Percentiles rank a stretch among this genome's conserved stretches.
These are phyloP conservation scores for Scomber scombrus DNA, from an alignment of 2,113 vertebrate genomes.

Conservation along the genomic window DNA sequence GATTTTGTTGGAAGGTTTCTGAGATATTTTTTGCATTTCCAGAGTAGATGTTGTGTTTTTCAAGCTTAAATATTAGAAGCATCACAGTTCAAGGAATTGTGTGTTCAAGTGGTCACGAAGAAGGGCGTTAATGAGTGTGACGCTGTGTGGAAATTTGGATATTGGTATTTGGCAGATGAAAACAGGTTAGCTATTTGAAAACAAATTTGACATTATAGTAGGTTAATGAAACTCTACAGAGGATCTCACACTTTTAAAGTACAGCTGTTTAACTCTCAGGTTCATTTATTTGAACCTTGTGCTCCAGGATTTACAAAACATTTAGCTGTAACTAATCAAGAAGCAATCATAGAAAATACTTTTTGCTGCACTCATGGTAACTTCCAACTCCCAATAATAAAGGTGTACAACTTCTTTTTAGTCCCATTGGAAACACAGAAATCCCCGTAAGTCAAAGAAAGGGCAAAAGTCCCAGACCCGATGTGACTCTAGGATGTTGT, in stretches of 20 bases:
- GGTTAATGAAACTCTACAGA: too few relatives aligned
- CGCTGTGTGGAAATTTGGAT: neutral
- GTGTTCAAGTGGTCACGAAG: neutral
- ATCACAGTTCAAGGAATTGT: slow-evolving; percentile 16
- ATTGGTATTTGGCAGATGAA: too few relatives aligned
- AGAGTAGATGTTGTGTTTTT: neutral
- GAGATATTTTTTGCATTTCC: slow-evolving; percentile 13
- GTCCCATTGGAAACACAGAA: neutral
- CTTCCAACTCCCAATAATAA: neutral
- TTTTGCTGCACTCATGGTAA: neutral
- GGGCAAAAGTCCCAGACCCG: neutral
- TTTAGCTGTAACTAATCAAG: neutral
- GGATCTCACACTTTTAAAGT: too few relatives aligned
- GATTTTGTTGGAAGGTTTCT: slow-evolving; percentile 4
- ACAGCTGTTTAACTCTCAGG: neutral
- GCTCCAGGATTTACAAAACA: too few relatives aligned
- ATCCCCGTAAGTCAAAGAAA: slow-evolving; percentile 6
- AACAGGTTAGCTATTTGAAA: too few relatives aligned
- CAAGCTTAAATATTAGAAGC: neutral
- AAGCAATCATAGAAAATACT: neutral
- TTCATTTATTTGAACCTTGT: neutral
- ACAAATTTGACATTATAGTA: neutral
- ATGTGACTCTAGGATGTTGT: slow-evolving; percentile 6
- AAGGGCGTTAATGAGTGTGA: slow-evolving; percentile 18
- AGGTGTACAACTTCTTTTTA: neutral